Base-by-base conservation (phyloP, 2,113 vertebrate species). In the Ceuthmochares aereus region DNA sequence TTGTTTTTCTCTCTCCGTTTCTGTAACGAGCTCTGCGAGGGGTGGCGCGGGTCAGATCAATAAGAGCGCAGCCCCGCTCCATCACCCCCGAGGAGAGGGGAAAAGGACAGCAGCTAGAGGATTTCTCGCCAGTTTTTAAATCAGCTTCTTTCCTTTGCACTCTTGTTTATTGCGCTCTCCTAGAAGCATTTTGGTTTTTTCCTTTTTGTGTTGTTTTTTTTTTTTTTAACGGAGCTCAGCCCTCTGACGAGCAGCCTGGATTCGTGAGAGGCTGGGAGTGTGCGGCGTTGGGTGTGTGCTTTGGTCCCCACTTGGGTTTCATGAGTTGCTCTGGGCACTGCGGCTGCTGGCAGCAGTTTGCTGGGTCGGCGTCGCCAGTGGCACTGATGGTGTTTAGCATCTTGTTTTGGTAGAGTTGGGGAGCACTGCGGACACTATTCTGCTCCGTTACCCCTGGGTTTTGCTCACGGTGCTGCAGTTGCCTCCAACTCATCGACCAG, bases 331-430 rank as follows among this genome's bases (percentile, higher is more conserved):
- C 60, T 3, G 66, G 87, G 45, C 49, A 5, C 19, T 0, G 5
- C 8, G 25, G 66, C 63, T 47, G 20, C 19, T 21, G 20, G 45
- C 45, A 17, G 45, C 21, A 19, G 45, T 47, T 47, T 15, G 75
- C 75, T 14, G 66, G 7, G 1, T 17, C 43, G 14, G 2, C 17
- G 0, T 0, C 12, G 74, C 74, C 34, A 1, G 27, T 1, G 40
- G 62, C 67, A 6, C 20, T 4, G 12, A 0, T 13, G 2, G 59
- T 3, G 0, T 3, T 4, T 7, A 10, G 0, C 0, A 8, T 25
- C 47, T 55, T 36, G 3, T 14, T 12, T 10, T 3, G 2, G n/a
- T 0, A 2, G 69, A 36, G 13, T 9, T 2, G 25, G 32, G 1
- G 32, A 37, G 73, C 7, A 59, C 74, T 64, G 43, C 40, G 10